These are phyloP conservation scores for Erpornis zantholeuca DNA, from an alignment of 2,113 vertebrate species.

Conservation along the genomic window DNA sequence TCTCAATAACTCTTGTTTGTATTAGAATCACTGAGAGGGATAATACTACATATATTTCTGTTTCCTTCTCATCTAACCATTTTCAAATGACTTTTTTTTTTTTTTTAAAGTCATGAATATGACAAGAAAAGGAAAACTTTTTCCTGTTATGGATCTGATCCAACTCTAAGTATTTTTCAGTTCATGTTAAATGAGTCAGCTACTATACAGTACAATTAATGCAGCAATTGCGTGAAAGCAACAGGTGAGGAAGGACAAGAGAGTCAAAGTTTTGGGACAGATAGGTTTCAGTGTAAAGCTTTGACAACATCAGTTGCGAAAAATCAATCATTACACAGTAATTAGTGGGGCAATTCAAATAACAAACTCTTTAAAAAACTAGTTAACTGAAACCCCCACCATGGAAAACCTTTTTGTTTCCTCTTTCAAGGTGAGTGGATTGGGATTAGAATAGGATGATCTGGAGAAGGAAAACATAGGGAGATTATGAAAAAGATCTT, in stretches of 20 bases:
- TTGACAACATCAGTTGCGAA: background rate
- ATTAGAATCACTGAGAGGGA: background rate
- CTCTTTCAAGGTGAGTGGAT: background rate
- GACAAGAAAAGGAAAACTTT: background rate
- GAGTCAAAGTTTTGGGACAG: background rate
- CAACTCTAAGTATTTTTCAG: background rate
- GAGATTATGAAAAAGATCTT: background rate
- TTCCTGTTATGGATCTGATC: background rate
- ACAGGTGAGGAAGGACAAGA: background rate
- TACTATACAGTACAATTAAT: background rate
- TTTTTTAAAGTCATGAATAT: background rate
- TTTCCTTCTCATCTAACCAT: background rate
- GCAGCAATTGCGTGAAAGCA: background rate
- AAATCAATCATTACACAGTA: background rate
- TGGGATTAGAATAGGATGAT: background rate
- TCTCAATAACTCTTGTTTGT: background rate
- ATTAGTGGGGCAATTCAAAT: background rate
- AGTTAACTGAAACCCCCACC: background rate
- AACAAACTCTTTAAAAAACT: background rate
- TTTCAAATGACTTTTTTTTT: background rate
- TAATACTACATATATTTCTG: background rate
- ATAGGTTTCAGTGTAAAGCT: background rate
- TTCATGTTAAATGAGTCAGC: background rate
- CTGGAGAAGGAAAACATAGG: background rate
- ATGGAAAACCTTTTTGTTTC: background rate